Conservation (phyloP, 1,140 invertebrate species). For the Drosophila miranda region DNA sequence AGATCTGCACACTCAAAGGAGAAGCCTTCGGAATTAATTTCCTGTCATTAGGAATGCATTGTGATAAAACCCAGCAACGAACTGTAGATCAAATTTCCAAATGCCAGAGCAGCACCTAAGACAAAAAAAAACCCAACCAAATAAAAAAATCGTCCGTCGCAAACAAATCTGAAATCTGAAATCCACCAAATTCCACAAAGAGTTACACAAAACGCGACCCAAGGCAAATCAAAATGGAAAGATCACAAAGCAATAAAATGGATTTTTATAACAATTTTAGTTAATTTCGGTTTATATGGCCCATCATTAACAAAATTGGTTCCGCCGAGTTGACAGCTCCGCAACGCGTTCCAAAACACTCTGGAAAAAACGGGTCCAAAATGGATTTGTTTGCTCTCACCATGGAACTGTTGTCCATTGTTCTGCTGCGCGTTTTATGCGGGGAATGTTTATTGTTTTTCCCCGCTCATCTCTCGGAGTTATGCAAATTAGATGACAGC, state of each 20-base stretch:
- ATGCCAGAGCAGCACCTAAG: not conserved
- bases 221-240: slow-evolving; percentile 24
- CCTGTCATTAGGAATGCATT: slow-evolving; percentile 68
- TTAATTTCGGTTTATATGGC: slow-evolving; percentile 62
- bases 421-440: slow-evolving; percentile 48
- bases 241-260: slow-evolving; percentile 54
- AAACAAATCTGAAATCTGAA: slow-evolving; percentile 12
- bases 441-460: slow-evolving; percentile 60
- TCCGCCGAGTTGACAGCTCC: slow-evolving; percentile 72
- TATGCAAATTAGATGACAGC: slow-evolving; percentile 64
- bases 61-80: slow-evolving; percentile 49
- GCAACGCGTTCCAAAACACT: slow-evolving; percentile 10
- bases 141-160: not conserved
- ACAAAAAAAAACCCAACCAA: not conserved
- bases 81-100: slow-evolving; percentile 60
- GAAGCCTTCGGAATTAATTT: slow-evolving; percentile 69
- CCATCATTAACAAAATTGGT: slow-evolving; percentile 76
- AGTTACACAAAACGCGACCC: slow-evolving; percentile 27
- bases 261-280: slow-evolving; percentile 73
- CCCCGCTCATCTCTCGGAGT: slow-evolving; percentile 12
- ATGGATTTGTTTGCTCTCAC: slow-evolving; percentile 44
- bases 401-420: slow-evolving; percentile 30
- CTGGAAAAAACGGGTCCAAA: slow-evolving; percentile 48
- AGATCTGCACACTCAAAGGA: slow-evolving; percentile 63
- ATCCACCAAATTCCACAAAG: slow-evolving; percentile 26